A percentile compares a stretch with the other conserved stretches of the same genome.
These are phyloP conservation scores for Amphiprion percula DNA, from an alignment of 2,113 vertebrate genomes.

Conservation along the genomic window DNA sequence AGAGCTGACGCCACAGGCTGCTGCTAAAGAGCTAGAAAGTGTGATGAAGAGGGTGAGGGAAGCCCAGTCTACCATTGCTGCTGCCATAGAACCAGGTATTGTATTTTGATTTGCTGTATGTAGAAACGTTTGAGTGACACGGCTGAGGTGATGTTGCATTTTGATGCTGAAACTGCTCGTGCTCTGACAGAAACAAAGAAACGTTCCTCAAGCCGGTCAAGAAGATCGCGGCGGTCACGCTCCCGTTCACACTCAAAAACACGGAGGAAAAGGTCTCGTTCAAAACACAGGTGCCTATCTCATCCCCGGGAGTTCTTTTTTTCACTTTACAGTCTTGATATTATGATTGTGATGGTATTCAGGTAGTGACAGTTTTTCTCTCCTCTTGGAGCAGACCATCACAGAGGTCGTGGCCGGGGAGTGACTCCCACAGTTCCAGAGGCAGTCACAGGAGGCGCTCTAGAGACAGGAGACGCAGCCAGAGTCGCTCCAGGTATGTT, in stretches of 20 bases:
- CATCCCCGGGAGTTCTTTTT: too few species aligned
- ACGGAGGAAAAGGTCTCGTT: constrained; percentile 90
- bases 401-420: constrained; percentile 84
- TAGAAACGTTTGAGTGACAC: not conserved
- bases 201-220: constrained; percentile 82
- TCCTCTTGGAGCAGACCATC: constrained; percentile 84
- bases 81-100: constrained; percentile 95
- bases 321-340: not conserved
- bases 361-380: not conserved
- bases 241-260: constrained; percentile 90
- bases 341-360: not conserved
- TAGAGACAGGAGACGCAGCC: constrained; percentile 87
- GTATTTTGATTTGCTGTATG: too few species aligned
- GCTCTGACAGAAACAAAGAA: constrained; percentile 79
- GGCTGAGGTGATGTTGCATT: not conserved
- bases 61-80: constrained; percentile 95
- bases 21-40: constrained; percentile 95
- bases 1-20: constrained; percentile 96
- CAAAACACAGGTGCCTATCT: constrained; percentile 88
- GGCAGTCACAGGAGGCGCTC: constrained; percentile 89
- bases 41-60: constrained; percentile 98
- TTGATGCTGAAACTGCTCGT: constrained; percentile 32
- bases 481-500: constrained; percentile 88
- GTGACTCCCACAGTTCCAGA: constrained; percentile 86
- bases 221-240: constrained; percentile 85